Evolutionary conservation across 2,113 vertebrate genomes (phyloP), one percentile per base, ranked within the genome.

Genomic region (Anoplopoma fimbria): DNA sequence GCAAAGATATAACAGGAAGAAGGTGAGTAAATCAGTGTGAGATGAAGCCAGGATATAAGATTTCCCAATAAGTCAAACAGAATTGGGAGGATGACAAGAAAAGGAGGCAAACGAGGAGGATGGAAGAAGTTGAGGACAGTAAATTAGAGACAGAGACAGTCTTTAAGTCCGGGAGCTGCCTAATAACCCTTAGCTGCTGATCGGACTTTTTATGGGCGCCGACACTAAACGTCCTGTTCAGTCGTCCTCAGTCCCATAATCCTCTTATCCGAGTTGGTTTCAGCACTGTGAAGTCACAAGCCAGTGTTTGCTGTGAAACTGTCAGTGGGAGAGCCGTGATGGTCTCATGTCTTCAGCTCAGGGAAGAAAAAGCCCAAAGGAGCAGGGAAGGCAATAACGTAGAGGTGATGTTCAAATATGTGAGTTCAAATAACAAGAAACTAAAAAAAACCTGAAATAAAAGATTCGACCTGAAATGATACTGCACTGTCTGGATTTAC

Each of bases 221-320:
- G 71, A 85, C 84, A 88, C 77, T 91, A 88, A 94, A 89, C 25
- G 85, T 88, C 76, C 75, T 91, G 88, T 88, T 91, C 89, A 90
- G 79, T 74, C 65, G 38, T 70, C 77, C 83, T 70, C 79, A 42
- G 81, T 83, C 84, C 81, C 45, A 15, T 90, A 93, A 93, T 91
- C 91, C 90, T 88, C 92, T 91, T 91, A 90, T 91, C 89, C 1
- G 33, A 91, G 79, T 84, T 87, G 81, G 87, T 88, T 91, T 88
- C 83, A 71, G 69, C 69, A 60, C 45, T 62, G 76, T 77, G 63
- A 81, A 87, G 79, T 75, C 69, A 79, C 63, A 83, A 82, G 79
- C 36, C 6, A 36, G 57, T 81, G 82, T 87, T 87, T 81, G 73
- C 77, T 72, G 65, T 40, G 55, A 88, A 74, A 74, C 42, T 36